Percentiles rank a stretch among this genome's conserved stretches.
Conservation (phyloP, 2,888 invertebrate genomes). For the Dynastes grantii region DNA sequence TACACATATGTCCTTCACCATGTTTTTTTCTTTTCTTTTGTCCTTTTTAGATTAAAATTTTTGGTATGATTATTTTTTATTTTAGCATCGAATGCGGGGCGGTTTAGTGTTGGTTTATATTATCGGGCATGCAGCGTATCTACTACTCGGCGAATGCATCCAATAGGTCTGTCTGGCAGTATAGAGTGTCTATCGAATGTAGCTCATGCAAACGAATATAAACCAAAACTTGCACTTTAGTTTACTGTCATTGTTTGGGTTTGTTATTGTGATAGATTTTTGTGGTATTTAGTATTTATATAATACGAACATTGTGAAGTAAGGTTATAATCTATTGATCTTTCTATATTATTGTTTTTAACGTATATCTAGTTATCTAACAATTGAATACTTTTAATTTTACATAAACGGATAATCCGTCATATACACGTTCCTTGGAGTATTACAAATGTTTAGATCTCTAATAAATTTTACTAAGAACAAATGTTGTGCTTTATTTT, state of each 20-base stretch:
- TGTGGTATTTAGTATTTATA: constrained; percentile 38
- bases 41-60: constrained; percentile 1
- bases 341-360: constrained; percentile 31
- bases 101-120: constrained; percentile 13
- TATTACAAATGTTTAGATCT: constrained; percentile 48
- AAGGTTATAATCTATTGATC: constrained; percentile 3
- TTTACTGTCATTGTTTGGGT: constrained; percentile 12
- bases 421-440: constrained; percentile 40
- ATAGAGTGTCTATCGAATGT: no score
- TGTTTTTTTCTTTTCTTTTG: background rate
- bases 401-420: constrained; percentile 16
- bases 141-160: no score
- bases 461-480: constrained; percentile 48
- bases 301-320: constrained; percentile 4
- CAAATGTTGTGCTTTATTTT: constrained; percentile 13
- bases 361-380: background rate
- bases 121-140: background rate
- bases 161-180: no score
- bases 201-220: no score
- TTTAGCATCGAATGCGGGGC: constrained; percentile 25
- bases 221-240: background rate
- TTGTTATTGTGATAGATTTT: constrained; percentile 41
- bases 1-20: background rate
- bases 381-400: constrained; percentile 27
- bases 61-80: background rate